phyloP scores from a whole-genome alignment of 2,113 vertebrate species.

The Caloenas nicobarica region DNA sequence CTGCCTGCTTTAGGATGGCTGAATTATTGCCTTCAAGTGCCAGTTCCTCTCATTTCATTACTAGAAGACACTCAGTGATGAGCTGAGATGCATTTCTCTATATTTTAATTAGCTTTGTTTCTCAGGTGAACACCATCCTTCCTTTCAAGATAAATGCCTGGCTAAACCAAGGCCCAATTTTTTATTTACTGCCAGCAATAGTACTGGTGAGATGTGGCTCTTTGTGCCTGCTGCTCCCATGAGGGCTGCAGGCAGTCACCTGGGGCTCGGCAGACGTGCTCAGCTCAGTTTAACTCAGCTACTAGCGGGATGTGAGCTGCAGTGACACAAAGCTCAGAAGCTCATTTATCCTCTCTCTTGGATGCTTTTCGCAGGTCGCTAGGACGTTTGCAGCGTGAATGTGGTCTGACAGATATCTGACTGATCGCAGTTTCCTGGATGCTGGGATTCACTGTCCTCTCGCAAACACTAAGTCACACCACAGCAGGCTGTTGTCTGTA shows the following conservation, averaged over 20 bases:
- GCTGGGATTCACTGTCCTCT: background rate
- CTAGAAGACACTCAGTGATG: background rate
- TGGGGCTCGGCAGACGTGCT: background rate
- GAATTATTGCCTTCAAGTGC: background rate
- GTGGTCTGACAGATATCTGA: background rate
- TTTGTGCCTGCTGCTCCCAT: background rate
- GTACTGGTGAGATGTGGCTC: background rate
- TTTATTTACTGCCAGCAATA: background rate
- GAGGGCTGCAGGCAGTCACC: background rate
- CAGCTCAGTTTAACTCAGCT: background rate
- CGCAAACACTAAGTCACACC: background rate
- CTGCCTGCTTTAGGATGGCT: background rate
- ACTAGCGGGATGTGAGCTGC: background rate
- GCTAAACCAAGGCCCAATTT: background rate
- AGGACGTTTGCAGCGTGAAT: background rate
- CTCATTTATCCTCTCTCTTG: constrained; percentile 3
- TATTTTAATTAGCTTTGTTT: background rate
- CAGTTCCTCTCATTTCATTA: background rate
- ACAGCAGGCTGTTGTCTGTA: background rate
- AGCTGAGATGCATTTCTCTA: background rate
- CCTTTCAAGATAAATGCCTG: background rate
- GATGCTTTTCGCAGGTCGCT: constrained; percentile 28
- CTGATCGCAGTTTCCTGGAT: background rate
- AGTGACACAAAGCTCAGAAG: background rate
- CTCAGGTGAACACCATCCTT: background rate